These are phyloP conservation scores for Eudyptes chrysolophus DNA, from an alignment of 2,113 vertebrate genomes.

Conservation along the genomic window DNA sequence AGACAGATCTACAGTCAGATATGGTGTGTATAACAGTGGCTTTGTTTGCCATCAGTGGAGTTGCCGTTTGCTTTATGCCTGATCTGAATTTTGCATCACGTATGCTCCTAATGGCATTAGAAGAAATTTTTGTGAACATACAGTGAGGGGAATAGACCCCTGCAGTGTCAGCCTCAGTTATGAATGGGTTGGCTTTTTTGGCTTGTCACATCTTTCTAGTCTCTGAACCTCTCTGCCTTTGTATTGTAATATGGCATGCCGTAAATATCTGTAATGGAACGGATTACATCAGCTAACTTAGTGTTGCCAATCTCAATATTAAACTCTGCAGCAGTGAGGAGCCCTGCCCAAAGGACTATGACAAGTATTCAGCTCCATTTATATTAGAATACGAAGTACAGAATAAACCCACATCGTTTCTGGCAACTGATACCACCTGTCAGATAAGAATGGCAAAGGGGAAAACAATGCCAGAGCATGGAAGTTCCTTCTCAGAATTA, in stretches of 20 bases:
- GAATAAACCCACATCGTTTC: conserved; percentile 34
- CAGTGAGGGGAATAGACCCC: background rate
- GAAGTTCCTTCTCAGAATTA: conserved; percentile 23
- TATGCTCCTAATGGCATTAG: background rate
- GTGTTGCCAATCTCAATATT: conserved; percentile 57
- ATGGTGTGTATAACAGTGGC: background rate
- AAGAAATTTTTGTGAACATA: background rate
- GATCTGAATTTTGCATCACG: background rate
- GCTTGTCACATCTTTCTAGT: conserved; percentile 15
- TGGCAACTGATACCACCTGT: conserved; percentile 41
- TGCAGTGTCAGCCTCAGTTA: background rate
- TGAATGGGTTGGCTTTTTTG: conserved; percentile 2
- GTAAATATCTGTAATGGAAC: conserved; percentile 53
- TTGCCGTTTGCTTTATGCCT: background rate
- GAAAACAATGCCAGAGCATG: conserved; percentile 12
- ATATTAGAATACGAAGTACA: conserved; percentile 40
- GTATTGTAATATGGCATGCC: background rate
- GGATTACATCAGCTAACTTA: conserved; percentile 54
- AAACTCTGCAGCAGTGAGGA: conserved; percentile 43
- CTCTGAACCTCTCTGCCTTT: conserved; percentile 14
- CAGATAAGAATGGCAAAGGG: conserved; percentile 56
- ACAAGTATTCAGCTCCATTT: conserved; percentile 58
- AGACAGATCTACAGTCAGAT: background rate
- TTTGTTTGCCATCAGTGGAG: background rate
- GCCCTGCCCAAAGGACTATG: conserved; percentile 59